Percentiles rank a stretch among this genome's conserved stretches.
These are phyloP conservation scores for Scaptomyza cyrtandrae DNA, from an alignment of 2,888 invertebrate genomes.

Conservation along the genomic window DNA sequence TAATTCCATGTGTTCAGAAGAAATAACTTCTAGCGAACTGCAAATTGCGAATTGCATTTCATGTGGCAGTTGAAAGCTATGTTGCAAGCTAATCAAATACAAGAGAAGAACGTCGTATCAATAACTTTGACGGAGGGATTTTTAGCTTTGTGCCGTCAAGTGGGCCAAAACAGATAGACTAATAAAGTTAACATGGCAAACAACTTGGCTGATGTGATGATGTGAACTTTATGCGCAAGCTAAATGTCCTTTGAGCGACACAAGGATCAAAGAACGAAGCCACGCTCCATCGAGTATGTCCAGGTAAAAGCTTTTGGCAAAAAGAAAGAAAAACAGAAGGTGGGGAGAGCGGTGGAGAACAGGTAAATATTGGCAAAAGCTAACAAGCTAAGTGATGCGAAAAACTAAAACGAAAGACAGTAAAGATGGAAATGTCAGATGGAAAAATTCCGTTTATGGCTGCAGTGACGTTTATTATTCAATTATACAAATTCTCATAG, in stretches of 20 bases:
- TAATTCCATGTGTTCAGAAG: slow-evolving; percentile 44
- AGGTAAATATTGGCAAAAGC: slow-evolving; percentile 63
- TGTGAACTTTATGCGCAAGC: slow-evolving; percentile 72
- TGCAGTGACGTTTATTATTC: slow-evolving; percentile 54
- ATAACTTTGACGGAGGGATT: slow-evolving; percentile 33
- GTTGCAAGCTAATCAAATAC: slow-evolving; percentile 68
- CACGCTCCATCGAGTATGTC: slow-evolving; percentile 60
- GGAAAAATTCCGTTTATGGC: slow-evolving; percentile 53
- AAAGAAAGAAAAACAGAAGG: slow-evolving; percentile 15
- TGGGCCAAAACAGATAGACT: slow-evolving; percentile 29
- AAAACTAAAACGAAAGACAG: slow-evolving; percentile 18
- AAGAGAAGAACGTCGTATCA: slow-evolving; percentile 58
- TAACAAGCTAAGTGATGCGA: slow-evolving; percentile 53
- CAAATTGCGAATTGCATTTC: slow-evolving; percentile 42
- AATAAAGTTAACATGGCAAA: slow-evolving; percentile 75
- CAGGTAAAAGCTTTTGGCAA: slow-evolving; percentile 67
- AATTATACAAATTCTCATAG: slow-evolving; percentile 49
- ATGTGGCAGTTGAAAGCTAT: slow-evolving; percentile 38
- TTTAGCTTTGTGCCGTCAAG: neutral
- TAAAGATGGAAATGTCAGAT: slow-evolving; percentile 39
- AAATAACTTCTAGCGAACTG: slow-evolving; percentile 32
- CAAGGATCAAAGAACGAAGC: neutral
- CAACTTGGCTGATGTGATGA: slow-evolving; percentile 63
- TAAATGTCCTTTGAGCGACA: slow-evolving; percentile 69
- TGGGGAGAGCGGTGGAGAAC: neutral